A percentile compares a stretch with the other conserved stretches of the same genome.
These are phyloP conservation scores for Neotoma lepida DNA, from an alignment of 2,113 vertebrate species.

Conservation along the genomic window DNA sequence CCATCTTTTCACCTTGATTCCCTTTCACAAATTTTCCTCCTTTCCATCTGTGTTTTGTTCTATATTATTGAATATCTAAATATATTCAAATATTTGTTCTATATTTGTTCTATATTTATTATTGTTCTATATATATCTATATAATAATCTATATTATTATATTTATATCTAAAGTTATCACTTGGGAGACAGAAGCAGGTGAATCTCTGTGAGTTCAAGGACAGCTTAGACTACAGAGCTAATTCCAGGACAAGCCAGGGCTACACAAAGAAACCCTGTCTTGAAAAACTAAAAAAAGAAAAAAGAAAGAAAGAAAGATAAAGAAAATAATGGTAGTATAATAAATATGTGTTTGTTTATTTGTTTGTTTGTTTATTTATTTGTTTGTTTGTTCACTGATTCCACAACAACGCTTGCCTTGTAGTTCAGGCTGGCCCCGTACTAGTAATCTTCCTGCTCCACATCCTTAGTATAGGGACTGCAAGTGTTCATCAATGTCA, in stretches of 20 bases:
- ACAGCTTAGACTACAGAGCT: background rate
- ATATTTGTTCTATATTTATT: no score
- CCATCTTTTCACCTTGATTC: background rate
- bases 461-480: background rate
- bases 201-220: background rate
- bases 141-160: no score
- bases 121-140: no score
- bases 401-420: background rate
- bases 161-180: no score
- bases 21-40: background rate
- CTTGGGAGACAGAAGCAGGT: background rate
- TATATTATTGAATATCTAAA: no score
- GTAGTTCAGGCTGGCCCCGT: background rate
- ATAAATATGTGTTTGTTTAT: no score
- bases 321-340: background rate
- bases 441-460: background rate
- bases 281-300: background rate
- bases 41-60: background rate
- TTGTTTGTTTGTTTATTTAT: no score
- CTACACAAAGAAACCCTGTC: background rate
- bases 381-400: background rate
- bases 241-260: background rate
- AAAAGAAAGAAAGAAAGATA: background rate
- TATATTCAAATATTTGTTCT: no score
- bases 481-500: background rate